These are phyloP conservation scores for Tribolium freemani DNA, from an alignment of 2,888 invertebrate species.

Conservation along the genomic window DNA sequence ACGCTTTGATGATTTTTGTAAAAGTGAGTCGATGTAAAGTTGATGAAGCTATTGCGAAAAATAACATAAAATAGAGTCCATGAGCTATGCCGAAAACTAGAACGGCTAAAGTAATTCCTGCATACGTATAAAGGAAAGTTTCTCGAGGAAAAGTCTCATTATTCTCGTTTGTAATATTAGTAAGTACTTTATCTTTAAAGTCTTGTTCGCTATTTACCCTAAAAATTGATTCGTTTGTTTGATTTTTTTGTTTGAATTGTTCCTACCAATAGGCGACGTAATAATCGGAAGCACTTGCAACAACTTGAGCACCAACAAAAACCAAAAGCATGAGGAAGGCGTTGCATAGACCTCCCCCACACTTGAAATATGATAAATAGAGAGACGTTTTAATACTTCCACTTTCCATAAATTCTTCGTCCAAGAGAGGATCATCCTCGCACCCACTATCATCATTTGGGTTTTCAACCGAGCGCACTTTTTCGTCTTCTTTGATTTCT, in stretches of 20 bases:
- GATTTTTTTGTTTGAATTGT: not conserved
- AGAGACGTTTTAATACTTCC: slow-evolving; percentile 60
- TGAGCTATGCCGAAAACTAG: slow-evolving; percentile 63
- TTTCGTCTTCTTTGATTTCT: slow-evolving; percentile 60
- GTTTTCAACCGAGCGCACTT: slow-evolving; percentile 58
- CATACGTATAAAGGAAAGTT: slow-evolving; percentile 68
- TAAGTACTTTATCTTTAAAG: slow-evolving; percentile 47
- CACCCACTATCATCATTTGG: slow-evolving; percentile 58
- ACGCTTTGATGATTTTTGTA: slow-evolving; percentile 59
- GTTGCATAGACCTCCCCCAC: slow-evolving; percentile 67
- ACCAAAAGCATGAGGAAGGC: slow-evolving; percentile 64
- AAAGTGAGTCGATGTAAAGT: slow-evolving; percentile 63
- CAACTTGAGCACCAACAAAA: slow-evolving; percentile 69
- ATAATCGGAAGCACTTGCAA: slow-evolving; percentile 77
- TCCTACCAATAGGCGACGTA: slow-evolving; percentile 79
- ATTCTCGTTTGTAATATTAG: slow-evolving; percentile 46
- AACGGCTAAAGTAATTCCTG: slow-evolving; percentile 67
- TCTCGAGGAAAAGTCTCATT: slow-evolving; percentile 53
- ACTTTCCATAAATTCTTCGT: slow-evolving; percentile 60
- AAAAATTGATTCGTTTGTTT: not conserved
- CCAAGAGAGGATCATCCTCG: slow-evolving; percentile 58
- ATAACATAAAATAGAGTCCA: slow-evolving; percentile 61
- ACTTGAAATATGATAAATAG: slow-evolving; percentile 69
- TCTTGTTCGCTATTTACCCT: slow-evolving; percentile 64
- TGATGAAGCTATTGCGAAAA: slow-evolving; percentile 61